A percentile compares a stretch with the other conserved stretches of the same genome.
phyloP scores from a whole-genome alignment of 2,888 invertebrate species.

The Lasioglossum zephyrum region DNA sequence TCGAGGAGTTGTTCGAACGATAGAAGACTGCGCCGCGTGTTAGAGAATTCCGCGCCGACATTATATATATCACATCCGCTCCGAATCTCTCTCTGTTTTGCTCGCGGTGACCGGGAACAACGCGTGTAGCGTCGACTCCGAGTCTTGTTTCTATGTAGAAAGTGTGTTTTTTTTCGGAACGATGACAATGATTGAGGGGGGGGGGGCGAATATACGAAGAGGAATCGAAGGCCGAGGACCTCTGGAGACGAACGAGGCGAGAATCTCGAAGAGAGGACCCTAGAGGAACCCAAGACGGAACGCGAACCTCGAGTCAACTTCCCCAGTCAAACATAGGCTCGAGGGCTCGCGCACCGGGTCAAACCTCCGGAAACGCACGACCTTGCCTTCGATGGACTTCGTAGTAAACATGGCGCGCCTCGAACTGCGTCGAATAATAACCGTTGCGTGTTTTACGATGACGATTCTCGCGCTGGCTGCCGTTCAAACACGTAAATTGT shows the following conservation, averaged over 20 bases:
- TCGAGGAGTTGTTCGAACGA: conserved; percentile 3
- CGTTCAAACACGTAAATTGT: conserved; percentile 23
- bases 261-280: background rate
- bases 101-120: conserved; percentile 21
- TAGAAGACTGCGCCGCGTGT: conserved; percentile 28
- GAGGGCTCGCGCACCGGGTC: conserved; percentile 23
- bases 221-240: conserved; percentile 44
- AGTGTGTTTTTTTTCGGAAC: background rate
- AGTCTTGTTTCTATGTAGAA: background rate
- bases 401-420: conserved; percentile 21
- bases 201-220: conserved; percentile 45
- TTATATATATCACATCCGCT: conserved; percentile 24
- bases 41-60: conserved; percentile 16
- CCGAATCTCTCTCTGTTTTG: conserved; percentile 14
- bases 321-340: conserved; percentile 55
- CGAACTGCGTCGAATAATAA: conserved; percentile 16
- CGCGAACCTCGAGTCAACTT: conserved; percentile 58
- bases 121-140: background rate
- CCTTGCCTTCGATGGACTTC: conserved; percentile 57
- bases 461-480: conserved; percentile 47
- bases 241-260: background rate
- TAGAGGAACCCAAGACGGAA: conserved; percentile 9
- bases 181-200: background rate
- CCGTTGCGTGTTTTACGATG: conserved; percentile 28
- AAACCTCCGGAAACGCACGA: background rate